Evolutionary conservation across 2,797 vertebrate species (phyloP).

Genomic region (Esox masquinongy): DNA sequence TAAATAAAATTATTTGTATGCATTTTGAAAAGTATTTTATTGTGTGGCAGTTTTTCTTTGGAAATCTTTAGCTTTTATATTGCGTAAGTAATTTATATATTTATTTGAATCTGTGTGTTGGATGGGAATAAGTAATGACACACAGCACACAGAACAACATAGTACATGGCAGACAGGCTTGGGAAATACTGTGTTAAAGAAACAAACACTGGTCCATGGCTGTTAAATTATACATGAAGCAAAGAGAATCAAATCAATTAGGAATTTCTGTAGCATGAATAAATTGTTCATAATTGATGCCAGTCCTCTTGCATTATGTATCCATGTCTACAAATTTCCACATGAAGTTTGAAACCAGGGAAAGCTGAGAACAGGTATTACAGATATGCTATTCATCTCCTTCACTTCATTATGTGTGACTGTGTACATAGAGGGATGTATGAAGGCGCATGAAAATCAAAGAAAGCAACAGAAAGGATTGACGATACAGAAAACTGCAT

Average conservation of each 20-base stretch:
- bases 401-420: constrained; percentile 43
- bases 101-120: background rate
- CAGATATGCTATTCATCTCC: constrained; percentile 45
- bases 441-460: background rate
- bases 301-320: constrained; percentile 65
- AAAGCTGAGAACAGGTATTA: constrained; percentile 44
- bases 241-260: constrained; percentile 71
- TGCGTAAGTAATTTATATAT: no score
- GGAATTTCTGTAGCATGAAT: constrained; percentile 70
- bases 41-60: no score
- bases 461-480: background rate
- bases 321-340: constrained; percentile 59
- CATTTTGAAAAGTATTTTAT: no score
- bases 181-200: constrained; percentile 22
- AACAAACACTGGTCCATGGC: constrained; percentile 37
- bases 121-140: constrained; percentile 20
- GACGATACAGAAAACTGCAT: no score
- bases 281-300: constrained; percentile 74
- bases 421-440: background rate
- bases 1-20: no score
- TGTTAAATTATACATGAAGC: constrained; percentile 71
- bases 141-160: constrained; percentile 35
- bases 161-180: constrained; percentile 14
- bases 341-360: constrained; percentile 43
- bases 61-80: no score